A percentile compares a stretch with the other conserved stretches of the same genome.
Conservation (phyloP, 1,140 invertebrate genomes). For the Acromyrmex echinatior region DNA sequence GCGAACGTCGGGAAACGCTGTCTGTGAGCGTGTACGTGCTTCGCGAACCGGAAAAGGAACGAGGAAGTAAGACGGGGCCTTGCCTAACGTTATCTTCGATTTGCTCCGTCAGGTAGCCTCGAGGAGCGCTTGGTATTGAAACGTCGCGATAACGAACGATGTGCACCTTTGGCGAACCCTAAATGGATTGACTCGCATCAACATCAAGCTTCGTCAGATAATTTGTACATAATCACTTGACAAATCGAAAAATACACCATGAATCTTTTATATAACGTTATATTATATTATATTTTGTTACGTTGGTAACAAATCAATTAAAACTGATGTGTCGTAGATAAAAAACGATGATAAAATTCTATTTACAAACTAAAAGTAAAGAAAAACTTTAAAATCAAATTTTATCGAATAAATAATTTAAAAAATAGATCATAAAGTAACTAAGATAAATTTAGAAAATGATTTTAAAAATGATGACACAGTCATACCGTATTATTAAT, state of each 20-base stretch:
- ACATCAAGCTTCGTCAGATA: not conserved
- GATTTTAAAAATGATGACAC: not conserved
- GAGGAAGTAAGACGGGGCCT: slow-evolving; percentile 45
- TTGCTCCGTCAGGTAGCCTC: slow-evolving; percentile 1
- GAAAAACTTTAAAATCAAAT: not conserved
- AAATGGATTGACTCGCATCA: not conserved
- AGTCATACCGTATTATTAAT: not conserved
- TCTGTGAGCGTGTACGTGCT: slow-evolving; percentile 54
- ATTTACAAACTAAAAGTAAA: not conserved
- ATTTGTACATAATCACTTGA: not conserved
- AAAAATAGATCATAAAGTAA: not conserved
- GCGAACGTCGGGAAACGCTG: slow-evolving; percentile 7
- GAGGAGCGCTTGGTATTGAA: not conserved
- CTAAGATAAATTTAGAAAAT: not conserved
- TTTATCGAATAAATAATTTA: not conserved
- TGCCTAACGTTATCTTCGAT: not conserved
- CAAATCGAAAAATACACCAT: not conserved
- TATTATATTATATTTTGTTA: too few relatives aligned
- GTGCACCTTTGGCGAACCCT: not conserved
- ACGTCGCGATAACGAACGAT: slow-evolving; percentile 31
- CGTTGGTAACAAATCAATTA: not conserved
- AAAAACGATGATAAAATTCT: not conserved
- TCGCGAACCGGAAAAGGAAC: slow-evolving; percentile 52
- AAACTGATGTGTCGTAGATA: not conserved
- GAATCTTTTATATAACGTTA: not conserved